Evolutionary conservation across 2,797 vertebrate species (phyloP).

Genomic region (Monodelphis domestica): DNA sequence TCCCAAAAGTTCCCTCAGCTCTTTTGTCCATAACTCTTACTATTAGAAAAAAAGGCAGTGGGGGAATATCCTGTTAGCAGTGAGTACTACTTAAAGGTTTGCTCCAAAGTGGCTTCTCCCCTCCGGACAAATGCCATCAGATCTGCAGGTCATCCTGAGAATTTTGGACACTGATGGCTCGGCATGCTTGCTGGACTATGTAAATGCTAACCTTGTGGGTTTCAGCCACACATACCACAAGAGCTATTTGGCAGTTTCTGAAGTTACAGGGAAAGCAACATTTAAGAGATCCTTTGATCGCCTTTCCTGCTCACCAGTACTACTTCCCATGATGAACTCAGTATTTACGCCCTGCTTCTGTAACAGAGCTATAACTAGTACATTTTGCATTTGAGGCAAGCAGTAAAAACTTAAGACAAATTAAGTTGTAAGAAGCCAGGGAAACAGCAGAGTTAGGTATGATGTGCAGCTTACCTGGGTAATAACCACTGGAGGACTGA

Average conservation of each 20-base stretch:
- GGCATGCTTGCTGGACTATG: not conserved
- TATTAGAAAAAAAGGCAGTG: not conserved
- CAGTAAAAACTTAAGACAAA: not conserved
- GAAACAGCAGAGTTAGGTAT: not conserved
- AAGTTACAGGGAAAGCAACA: not conserved
- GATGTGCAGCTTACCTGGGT: not conserved
- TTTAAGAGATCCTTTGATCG: not conserved
- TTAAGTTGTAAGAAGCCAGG: not conserved
- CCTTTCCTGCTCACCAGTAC: not conserved
- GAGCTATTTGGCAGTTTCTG: not conserved
- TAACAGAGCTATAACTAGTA: not conserved
- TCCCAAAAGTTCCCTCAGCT: not conserved
- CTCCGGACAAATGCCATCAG: conserved; percentile 12
- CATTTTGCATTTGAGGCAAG: not conserved
- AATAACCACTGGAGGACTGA: not conserved
- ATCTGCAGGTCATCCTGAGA: conserved; percentile 11
- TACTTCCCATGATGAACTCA: not conserved
- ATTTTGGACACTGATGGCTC: not conserved
- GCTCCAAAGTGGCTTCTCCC: not conserved
- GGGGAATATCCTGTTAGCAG: not conserved
- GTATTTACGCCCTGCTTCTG: not conserved
- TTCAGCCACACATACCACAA: not conserved
- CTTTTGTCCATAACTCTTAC: not conserved
- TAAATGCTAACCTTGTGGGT: not conserved
- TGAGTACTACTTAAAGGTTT: conserved; percentile 11